Base-by-base conservation (phyloP, 1,140 invertebrate genomes). In the Schlechtendalia chinensis region DNA sequence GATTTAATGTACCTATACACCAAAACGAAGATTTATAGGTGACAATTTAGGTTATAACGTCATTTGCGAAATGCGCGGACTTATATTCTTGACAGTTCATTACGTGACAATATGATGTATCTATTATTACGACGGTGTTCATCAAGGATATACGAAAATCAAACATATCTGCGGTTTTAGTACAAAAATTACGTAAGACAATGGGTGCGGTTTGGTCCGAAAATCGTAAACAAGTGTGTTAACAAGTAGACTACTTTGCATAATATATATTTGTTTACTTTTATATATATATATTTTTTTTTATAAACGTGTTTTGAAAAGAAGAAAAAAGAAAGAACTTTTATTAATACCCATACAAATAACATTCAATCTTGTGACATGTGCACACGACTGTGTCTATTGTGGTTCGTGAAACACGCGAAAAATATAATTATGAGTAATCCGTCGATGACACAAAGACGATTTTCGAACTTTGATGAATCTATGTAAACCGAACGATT, bases 131-230 rank as follows among this genome's bases (percentile, higher is more conserved):
- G 17, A 16, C 47, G 17, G 67, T 27, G 39, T 50, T 71, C 67
- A 71, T 50, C 67, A 71, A 71, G 67, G 39, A 71, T 71, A 71
- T 50, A 24, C n/a, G n/a, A 71, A 71, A 39, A 50, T 50, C 45
- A 24, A 24, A 71, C 22, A 71, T 50, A 24, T 17, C 17, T 71
- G 67, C 24, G 67, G 67, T 71, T 71, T 69, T 17, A 47, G 45
- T 5, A 27, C 16, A 71, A 71, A 10, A 50, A 50, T 47, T 71
- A 39, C 67, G 47, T 50, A 71, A 71, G 16, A 39, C 47, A 17
- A 17, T 71, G 5, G 24, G 45, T 50, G 67, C 45, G 39, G 67
- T 71, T 50, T 24, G 45, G 67, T 71, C 3, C 50, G 47, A 17
- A 47, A 50, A 50, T 50, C 67, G 45, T 50, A 50, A 71, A 50